Conservation (phyloP, 2,797 vertebrate genomes). For the Gastrophryne carolinensis region DNA sequence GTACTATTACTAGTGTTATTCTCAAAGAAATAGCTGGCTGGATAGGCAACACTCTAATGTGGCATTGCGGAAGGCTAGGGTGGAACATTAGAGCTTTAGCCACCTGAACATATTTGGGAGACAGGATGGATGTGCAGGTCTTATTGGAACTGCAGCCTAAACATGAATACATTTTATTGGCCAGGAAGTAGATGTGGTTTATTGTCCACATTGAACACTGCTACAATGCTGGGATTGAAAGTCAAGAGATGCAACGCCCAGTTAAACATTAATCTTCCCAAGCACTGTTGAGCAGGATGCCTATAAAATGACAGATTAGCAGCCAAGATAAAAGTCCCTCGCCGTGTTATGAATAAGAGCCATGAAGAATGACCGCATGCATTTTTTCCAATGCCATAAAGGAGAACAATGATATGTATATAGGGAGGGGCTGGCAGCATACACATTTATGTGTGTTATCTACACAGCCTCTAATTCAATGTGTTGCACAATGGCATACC, state of each 20-base stretch:
- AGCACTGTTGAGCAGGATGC: not conserved
- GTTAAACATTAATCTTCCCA: conserved; percentile 6
- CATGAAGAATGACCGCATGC: not conserved
- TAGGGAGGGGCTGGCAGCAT: not conserved
- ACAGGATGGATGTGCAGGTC: not conserved
- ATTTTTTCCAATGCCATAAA: not conserved
- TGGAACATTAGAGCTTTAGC: too few relatives aligned
- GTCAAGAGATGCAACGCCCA: not conserved
- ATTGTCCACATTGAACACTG: not conserved
- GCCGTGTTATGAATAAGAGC: not conserved
- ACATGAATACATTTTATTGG: not conserved
- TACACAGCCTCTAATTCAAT: not conserved
- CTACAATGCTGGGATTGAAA: not conserved
- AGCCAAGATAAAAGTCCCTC: not conserved
- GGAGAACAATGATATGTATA: not conserved
- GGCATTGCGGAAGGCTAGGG: not conserved
- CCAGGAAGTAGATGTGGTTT: too few relatives aligned
- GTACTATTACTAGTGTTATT: too few relatives aligned
- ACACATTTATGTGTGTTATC: too few relatives aligned
- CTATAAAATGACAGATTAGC: not conserved
- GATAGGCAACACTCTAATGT: too few relatives aligned
- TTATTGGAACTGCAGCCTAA: too few relatives aligned
- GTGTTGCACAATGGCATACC: not conserved
- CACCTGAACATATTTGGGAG: not conserved
- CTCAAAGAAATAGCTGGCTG: too few relatives aligned